Percentiles rank a stretch among this genome's conserved stretches.
These are phyloP conservation scores for Polypedilum vanderplanki DNA, from an alignment of 1,140 invertebrate genomes.

Conservation along the genomic window DNA sequence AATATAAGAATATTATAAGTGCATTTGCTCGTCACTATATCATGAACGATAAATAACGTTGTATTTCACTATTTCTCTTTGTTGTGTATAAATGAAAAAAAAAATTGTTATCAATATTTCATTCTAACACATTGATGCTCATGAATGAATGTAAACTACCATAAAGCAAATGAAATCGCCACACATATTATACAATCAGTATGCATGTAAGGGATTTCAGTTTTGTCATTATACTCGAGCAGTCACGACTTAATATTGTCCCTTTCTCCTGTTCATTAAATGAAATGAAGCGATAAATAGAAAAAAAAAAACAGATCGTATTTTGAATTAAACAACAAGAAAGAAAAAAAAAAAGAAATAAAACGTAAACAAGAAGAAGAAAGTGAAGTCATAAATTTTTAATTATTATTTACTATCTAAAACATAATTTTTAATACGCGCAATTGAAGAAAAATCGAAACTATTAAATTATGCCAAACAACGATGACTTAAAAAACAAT, in stretches of 20 bases:
- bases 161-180: too few relatives aligned
- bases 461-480: too few relatives aligned
- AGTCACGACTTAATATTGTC: neutral
- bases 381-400: too few relatives aligned
- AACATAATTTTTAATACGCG: too few relatives aligned
- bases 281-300: neutral
- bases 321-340: too few relatives aligned
- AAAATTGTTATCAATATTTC: slow-evolving; percentile 14
- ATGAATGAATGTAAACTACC: neutral
- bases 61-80: neutral
- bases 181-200: neutral
- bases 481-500: too few relatives aligned
- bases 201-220: neutral
- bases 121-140: slow-evolving; percentile 18
- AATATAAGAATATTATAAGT: neutral
- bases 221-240: slow-evolving; percentile 3
- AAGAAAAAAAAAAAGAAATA: too few relatives aligned
- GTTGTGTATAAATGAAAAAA: neutral
- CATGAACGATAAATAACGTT: neutral
- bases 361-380: too few relatives aligned
- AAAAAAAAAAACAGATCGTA: too few relatives aligned
- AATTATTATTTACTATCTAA: too few relatives aligned
- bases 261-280: neutral
- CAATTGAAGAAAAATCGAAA: too few relatives aligned
- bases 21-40: neutral